Evolutionary conservation across 2,888 invertebrate genomes (phyloP).

Genomic region (Standfussiana lucernea): DNA sequence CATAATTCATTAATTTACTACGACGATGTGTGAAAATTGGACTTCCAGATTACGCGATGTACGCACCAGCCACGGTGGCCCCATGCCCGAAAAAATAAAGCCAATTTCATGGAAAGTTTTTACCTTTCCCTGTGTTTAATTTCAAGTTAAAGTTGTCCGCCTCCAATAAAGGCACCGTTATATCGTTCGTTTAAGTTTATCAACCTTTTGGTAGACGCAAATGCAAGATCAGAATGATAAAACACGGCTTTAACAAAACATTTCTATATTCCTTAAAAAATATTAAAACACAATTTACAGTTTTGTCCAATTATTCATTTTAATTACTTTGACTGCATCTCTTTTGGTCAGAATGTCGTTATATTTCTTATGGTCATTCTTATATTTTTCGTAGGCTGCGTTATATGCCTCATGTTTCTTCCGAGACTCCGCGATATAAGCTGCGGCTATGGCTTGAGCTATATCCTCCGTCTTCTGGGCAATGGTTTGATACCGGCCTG

Average conservation of each 20-base stretch:
- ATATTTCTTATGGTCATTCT: background rate
- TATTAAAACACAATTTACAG: background rate
- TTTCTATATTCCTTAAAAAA: background rate
- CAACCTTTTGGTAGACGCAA: background rate
- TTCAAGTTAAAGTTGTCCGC: no score
- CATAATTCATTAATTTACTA: no score
- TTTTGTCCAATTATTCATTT: constrained; percentile 22
- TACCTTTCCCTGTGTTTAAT: no score
- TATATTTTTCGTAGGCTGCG: constrained; percentile 7
- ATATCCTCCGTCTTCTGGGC: constrained; percentile 12
- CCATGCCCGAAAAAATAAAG: no score
- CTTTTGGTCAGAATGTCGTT: background rate
- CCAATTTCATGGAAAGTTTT: no score
- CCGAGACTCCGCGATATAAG: constrained; percentile 12
- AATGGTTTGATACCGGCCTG: constrained; percentile 16
- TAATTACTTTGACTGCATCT: constrained; percentile 7
- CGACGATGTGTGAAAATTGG: no score
- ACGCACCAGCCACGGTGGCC: no score
- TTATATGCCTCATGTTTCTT: constrained; percentile 16
- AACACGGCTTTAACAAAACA: no score
- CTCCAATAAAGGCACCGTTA: no score
- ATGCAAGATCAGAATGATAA: background rate
- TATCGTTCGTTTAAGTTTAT: no score
- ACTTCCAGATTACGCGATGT: no score
- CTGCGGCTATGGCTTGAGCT: constrained; percentile 2